Conservation (phyloP, 2,113 vertebrate species). For the Brachypteracias leptosomus region DNA sequence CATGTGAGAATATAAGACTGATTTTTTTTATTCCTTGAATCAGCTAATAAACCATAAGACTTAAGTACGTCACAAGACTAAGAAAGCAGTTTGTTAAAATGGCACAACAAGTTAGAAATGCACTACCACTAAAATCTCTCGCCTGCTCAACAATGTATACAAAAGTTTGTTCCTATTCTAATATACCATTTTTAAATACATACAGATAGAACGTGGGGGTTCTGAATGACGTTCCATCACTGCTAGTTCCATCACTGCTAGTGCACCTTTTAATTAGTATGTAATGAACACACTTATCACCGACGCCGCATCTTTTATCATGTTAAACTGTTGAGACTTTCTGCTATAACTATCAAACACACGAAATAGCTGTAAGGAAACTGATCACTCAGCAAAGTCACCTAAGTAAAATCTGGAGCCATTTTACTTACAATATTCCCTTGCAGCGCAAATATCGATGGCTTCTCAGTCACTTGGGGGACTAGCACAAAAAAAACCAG, state of each 20-base stretch:
- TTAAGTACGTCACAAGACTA: not conserved
- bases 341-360: constrained; percentile 58
- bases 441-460: not conserved
- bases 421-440: not conserved
- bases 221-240: constrained; percentile 59
- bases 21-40: not conserved
- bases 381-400: constrained; percentile 63
- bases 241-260: constrained; percentile 48
- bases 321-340: constrained; percentile 62
- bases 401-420: constrained; percentile 41
- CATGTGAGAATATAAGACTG: not conserved
- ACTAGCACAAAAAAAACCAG: not conserved
- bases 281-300: constrained; percentile 63
- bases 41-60: not conserved
- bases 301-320: constrained; percentile 47
- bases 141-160: not conserved
- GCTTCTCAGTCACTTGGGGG: not conserved
- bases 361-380: constrained; percentile 64
- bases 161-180: not conserved
- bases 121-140: not conserved
- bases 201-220: constrained; percentile 24
- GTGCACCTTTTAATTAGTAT: constrained; percentile 71
- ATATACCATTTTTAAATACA: constrained; percentile 31
- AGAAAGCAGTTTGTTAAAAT: not conserved
- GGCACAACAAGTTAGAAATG: not conserved